These are phyloP conservation scores for Heliconius charithonia DNA, from an alignment of 2,888 invertebrate species.

Conservation along the genomic window DNA sequence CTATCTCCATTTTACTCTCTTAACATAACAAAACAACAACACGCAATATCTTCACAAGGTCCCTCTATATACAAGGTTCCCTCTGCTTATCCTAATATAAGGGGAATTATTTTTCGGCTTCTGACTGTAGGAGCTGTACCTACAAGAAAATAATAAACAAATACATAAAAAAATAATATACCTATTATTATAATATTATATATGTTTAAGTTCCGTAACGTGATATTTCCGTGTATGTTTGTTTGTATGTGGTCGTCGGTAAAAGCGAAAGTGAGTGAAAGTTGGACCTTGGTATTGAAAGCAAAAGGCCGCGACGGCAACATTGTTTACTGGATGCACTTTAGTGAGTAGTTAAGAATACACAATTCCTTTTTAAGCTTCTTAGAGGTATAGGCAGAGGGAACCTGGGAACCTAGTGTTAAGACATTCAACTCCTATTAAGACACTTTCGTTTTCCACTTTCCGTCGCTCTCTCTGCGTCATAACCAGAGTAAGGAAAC, in stretches of 20 bases:
- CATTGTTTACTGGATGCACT: neutral
- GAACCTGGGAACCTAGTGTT: neutral
- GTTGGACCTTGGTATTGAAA: conserved; percentile 64
- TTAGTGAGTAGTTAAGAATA: neutral
- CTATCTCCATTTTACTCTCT: no score
- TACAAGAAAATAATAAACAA: no score
- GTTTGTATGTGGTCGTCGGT: conserved; percentile 28
- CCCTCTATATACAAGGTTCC: no score
- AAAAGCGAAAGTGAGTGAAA: conserved; percentile 60
- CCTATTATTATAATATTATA: neutral
- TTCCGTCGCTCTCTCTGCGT: no score
- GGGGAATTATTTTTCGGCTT: no score
- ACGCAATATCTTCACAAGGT: no score
- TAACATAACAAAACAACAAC: no score
- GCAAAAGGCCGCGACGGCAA: conserved; percentile 53
- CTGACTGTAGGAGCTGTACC: no score
- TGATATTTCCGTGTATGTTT: conserved; percentile 26
- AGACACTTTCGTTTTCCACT: no score
- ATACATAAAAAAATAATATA: neutral
- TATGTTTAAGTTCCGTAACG: conserved; percentile 23
- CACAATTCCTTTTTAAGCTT: neutral
- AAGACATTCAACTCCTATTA: neutral
- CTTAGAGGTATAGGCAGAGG: neutral
- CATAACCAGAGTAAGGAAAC: no score
- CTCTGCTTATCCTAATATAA: no score